phyloP scores from a whole-genome alignment of 2,888 invertebrate genomes.

The Apantesis nais region DNA sequence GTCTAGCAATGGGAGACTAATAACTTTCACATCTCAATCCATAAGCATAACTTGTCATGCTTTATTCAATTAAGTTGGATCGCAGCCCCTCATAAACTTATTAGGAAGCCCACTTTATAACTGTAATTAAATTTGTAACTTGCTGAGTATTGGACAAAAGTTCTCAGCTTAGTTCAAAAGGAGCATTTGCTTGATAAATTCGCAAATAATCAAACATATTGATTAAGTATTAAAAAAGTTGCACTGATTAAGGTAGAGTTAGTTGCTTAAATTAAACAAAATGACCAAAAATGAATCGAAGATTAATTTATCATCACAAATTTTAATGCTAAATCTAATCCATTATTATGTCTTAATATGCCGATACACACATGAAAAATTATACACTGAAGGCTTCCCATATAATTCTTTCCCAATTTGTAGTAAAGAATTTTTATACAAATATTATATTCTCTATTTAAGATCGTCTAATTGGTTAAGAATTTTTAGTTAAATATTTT shows the following conservation, averaged over 20 bases:
- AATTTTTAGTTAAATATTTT: too few relatives aligned
- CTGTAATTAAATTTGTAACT: constrained; percentile 23
- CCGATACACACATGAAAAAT: too few relatives aligned
- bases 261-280: not conserved
- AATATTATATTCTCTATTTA: too few relatives aligned
- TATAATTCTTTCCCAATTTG: too few relatives aligned
- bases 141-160: constrained; percentile 8
- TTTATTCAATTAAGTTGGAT: constrained; percentile 10
- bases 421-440: too few relatives aligned
- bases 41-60: constrained; percentile 5
- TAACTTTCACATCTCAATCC: not conserved
- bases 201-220: not conserved
- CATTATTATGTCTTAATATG: too few relatives aligned
- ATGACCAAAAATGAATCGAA: too few relatives aligned
- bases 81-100: constrained; percentile 30
- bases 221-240: not conserved
- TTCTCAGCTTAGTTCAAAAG: constrained; percentile 8
- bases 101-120: constrained; percentile 31
- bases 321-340: too few relatives aligned
- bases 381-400: too few relatives aligned
- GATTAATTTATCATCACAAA: too few relatives aligned
- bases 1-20: not conserved
- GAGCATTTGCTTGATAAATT: not conserved
- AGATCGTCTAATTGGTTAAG: too few relatives aligned
- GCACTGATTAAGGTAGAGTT: not conserved